Evolutionary conservation across 2,888 invertebrate genomes (phyloP), one percentile per base, ranked within the genome.

Genomic region (Troilus luridus): DNA sequence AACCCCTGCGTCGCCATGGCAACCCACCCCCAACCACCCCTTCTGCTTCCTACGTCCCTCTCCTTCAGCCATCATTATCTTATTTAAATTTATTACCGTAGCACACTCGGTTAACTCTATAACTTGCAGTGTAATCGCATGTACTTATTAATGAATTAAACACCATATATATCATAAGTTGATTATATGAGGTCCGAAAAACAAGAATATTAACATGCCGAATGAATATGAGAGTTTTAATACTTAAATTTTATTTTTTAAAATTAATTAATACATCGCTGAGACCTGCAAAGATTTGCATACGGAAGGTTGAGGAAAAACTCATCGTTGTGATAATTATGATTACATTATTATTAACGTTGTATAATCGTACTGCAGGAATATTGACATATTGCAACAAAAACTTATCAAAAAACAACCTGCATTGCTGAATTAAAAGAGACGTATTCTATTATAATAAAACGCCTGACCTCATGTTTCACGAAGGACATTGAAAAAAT

Each of bases 21-120:
- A 85, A 85, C 85, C 85, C 85, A 85, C 85, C 85, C 85, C 85
- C 85, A 85, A 58, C 85, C 85, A 85, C 85, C 85, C 85, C 56
- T 85, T 81, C 81, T 10, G 56, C 14, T 85, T 85, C 85, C 85
- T 85, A 54, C 10, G 41, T 77, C 72, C 24, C 72, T 19, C 1
- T 7, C 27, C 72, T 77, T 41, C 72, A 21, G 72, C 27, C 72
- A 41, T 77, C 72, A 85, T 85, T 85, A 85, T 85, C 56, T 85
- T 58, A 85, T 85, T 85, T 54, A n/a, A 56, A 85, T 85, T 85
- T 85, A 85, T n/a, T 21, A 56, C 41, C 72, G 9, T 77, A 8
- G 14, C 24, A 24, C 67, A 77, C 67, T 67, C 41, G 41, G 11
- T 77, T 41, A 77, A 77, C 67, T 24, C 5, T 11, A 24, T 67